Conservation (phyloP, 2,797 vertebrate species). For the Todus mexicanus region DNA sequence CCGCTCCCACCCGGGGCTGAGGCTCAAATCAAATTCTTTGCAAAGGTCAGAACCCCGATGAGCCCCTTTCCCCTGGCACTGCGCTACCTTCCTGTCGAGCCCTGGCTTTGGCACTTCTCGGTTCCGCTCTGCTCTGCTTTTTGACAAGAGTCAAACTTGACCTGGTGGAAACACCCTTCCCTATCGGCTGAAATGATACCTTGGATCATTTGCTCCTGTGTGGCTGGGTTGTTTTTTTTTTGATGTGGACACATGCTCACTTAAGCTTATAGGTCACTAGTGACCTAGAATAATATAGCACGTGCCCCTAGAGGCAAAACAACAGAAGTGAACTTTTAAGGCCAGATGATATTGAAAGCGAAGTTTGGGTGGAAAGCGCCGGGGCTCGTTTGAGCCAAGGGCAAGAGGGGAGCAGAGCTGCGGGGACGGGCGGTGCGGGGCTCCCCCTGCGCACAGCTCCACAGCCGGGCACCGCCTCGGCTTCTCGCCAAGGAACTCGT, state of each 20-base stretch:
- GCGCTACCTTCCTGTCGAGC: background rate
- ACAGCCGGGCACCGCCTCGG: background rate
- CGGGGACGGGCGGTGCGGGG: background rate
- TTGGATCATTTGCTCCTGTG: background rate
- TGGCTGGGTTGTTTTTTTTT: background rate
- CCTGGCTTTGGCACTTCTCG: background rate
- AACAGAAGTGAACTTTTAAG: conserved; percentile 1
- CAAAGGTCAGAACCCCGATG: background rate
- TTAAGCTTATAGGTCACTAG: background rate
- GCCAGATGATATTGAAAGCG: background rate
- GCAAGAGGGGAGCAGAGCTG: background rate
- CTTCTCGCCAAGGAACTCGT: background rate
- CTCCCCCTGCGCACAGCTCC: background rate
- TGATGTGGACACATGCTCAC: background rate
- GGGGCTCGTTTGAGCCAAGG: background rate
- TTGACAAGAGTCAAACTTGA: background rate
- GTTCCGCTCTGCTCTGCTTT: background rate
- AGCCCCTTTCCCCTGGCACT: background rate
- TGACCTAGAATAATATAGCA: background rate
- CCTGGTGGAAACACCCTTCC: background rate
- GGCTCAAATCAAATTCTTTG: rapidly evolving
- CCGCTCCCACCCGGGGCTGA: background rate
- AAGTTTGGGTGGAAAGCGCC: background rate
- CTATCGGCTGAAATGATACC: background rate
- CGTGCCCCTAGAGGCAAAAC: conserved; percentile 26